Base-by-base conservation (phyloP, 64 coral and sea anemone genomes). In the Acropora tenuis region DNA sequence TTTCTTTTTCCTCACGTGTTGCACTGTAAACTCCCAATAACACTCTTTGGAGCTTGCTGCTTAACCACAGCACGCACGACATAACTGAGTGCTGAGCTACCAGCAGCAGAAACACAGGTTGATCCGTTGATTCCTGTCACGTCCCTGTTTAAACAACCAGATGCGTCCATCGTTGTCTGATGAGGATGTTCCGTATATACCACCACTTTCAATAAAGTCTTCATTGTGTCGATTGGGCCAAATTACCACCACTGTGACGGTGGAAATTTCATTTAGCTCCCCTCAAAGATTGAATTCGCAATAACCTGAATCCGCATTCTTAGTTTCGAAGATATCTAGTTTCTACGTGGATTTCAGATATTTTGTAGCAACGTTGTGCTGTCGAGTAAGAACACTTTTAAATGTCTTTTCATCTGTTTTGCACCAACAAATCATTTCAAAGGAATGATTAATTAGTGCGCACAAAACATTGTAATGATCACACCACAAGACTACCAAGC, bases 101-200 rank as follows among this genome's bases (percentile, higher is more conserved):
- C 83, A 94, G 44, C 30, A 30, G 30, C 30, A 30, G 87, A 91
- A 92, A 97, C 90, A 79, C 78, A 55, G 19, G 18, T 2, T 80
- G 71, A 97, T 97, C 94, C 88, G 95, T 78, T 79, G 41, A 79
- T 74, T 80, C 40, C 40, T 48, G 60, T 73, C 95, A 97, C 92
- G 81, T 97, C 92, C 16, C 5, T 85, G 95, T 97, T 92, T 97
- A 97, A 92, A 97, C 95, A 88, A 67, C 48, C 60, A 75, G 87
- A 47, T 55, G 91, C 90, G 92, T 94, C 93, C 91, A 67, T 53
- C 78, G 87, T 85, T 83, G 92, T 94, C 87, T 94, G 92, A 85
- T 94, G 88, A 19, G 75, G 75, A 79, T 90, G 87, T 94, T 94
- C 82, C 87, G 92, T 30, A 94, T 90, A 94, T 94, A 94, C 30